Evolutionary conservation across 2,888 invertebrate genomes (phyloP).

Genomic region (Meta bourneti): DNA sequence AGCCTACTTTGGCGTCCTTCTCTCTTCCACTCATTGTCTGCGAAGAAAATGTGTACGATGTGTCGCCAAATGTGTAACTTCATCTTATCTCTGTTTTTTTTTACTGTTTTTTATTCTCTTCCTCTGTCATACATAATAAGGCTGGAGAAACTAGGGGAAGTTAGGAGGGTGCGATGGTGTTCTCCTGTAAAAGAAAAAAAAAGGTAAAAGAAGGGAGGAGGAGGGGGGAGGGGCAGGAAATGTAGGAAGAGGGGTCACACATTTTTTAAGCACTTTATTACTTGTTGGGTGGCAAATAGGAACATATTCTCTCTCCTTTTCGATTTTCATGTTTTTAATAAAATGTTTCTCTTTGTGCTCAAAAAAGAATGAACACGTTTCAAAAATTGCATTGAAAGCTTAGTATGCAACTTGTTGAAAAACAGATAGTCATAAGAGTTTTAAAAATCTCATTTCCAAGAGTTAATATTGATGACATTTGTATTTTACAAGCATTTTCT

Average conservation of each 20-base stretch:
- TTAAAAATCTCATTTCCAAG: too few relatives aligned
- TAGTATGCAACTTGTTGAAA: too few relatives aligned
- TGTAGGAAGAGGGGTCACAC: background rate
- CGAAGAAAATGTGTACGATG: background rate
- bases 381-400: too few relatives aligned
- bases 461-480: too few relatives aligned
- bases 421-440: too few relatives aligned
- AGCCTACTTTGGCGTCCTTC: conserved; percentile 5
- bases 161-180: background rate
- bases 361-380: too few relatives aligned
- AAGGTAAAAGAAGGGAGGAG: too few relatives aligned
- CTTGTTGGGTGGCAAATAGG: too few relatives aligned
- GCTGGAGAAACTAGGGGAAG: conserved; percentile 19
- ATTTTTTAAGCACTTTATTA: background rate
- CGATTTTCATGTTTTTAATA: too few relatives aligned
- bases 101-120: background rate
- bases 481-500: too few relatives aligned
- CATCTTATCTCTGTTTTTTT: background rate
- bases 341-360: too few relatives aligned
- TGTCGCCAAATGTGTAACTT: conserved; percentile 14
- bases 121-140: background rate
- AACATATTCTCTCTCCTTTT: too few relatives aligned
- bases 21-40: background rate
- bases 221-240: background rate
- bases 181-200: background rate